phyloP scores from a whole-genome alignment of 2,113 vertebrate species.

The Eretmodus cyanostictus region DNA sequence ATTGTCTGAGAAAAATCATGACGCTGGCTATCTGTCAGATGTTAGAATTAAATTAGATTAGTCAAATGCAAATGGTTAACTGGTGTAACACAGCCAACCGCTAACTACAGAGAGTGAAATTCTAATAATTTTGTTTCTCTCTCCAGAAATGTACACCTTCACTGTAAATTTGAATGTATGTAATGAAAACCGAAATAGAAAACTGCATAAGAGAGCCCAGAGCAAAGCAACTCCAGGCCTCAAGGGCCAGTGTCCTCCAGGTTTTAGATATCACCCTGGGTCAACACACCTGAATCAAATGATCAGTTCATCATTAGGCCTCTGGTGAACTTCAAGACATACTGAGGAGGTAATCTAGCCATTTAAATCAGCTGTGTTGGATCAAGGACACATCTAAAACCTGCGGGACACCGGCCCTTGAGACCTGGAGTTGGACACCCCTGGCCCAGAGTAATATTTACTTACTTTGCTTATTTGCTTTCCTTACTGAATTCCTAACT shows the following conservation, averaged over 20 bases:
- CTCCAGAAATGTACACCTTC: neutral
- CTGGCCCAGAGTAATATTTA: neutral
- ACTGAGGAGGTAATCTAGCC: neutral
- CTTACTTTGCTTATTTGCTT: neutral
- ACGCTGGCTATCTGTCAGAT: neutral
- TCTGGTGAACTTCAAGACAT: neutral
- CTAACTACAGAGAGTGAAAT: neutral
- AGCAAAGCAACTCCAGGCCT: neutral
- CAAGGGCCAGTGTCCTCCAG: neutral
- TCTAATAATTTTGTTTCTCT: neutral
- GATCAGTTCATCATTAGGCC: neutral
- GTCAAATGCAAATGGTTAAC: neutral
- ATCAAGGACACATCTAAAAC: neutral
- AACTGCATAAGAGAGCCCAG: neutral
- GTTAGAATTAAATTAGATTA: neutral
- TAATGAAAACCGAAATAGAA: neutral
- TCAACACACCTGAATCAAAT: neutral
- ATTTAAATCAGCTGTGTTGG: neutral
- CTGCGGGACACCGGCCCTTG: accelerated
- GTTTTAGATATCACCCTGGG: neutral
- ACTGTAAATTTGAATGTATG: neutral
- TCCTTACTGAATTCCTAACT: neutral
- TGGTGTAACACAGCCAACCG: neutral
- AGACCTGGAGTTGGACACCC: neutral
- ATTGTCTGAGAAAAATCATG: neutral